Percentiles rank a stretch among this genome's conserved stretches.
Conservation (phyloP, 1,140 invertebrate species). For the Drosophila pseudoananassae region DNA sequence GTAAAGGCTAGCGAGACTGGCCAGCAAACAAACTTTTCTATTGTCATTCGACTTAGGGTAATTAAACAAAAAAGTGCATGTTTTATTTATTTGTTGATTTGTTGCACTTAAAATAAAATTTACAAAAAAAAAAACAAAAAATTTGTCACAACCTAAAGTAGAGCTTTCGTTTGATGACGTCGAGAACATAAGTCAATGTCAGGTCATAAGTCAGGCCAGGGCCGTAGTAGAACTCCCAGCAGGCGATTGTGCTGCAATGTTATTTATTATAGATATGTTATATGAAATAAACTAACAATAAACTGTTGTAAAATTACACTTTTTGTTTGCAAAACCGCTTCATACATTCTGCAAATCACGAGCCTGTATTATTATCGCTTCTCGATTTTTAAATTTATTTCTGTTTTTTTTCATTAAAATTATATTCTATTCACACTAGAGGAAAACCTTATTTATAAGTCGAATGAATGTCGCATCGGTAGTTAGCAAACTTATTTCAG, state of each 20-base stretch:
- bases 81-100: constrained; percentile 82
- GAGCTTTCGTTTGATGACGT: constrained; percentile 9
- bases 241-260: constrained; percentile 41
- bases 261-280: constrained; percentile 71
- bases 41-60: constrained; percentile 52
- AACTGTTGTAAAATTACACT: constrained; percentile 49
- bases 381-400: constrained; percentile 38
- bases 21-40: constrained; percentile 11
- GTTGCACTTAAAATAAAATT: constrained; percentile 67
- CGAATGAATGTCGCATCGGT: constrained; percentile 25
- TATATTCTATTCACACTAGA: constrained; percentile 53
- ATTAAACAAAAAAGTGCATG: constrained; percentile 62
- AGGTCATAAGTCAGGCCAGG: constrained; percentile 8
- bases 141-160: constrained; percentile 61
- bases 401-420: constrained; percentile 60
- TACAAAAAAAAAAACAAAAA: constrained; percentile 9
- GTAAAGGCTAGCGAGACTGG: constrained; percentile 12
- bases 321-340: constrained; percentile 39
- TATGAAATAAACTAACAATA: constrained; percentile 49
- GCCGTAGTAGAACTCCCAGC: constrained; percentile 29
- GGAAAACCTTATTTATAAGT: constrained; percentile 49
- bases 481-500: constrained; percentile 74
- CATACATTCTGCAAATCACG: constrained; percentile 42
- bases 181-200: constrained; percentile 23
- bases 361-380: constrained; percentile 55